These are phyloP conservation scores for Augochlora pura DNA, from an alignment of 1,140 invertebrate genomes.

Conservation along the genomic window DNA sequence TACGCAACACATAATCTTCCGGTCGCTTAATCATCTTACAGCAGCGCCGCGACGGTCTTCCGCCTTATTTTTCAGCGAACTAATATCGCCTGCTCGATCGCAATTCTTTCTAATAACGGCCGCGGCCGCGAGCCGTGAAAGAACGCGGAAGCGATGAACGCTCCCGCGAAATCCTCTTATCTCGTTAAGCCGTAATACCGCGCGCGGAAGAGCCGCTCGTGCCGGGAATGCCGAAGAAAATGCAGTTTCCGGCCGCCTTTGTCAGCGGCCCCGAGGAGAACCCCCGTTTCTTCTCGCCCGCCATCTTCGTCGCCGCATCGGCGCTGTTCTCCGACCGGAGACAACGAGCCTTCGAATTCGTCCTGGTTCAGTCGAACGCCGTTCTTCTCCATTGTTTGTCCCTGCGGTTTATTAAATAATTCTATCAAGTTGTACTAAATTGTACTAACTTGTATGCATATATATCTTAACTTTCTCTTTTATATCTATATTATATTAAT, in stretches of 20 bases:
- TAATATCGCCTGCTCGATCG: conserved; percentile 3
- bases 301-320: neutral
- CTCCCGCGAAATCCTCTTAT: conserved; percentile 50
- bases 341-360: neutral
- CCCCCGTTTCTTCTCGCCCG: neutral
- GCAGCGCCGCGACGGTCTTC: conserved; percentile 6
- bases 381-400: neutral
- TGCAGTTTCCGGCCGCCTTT: conserved; percentile 16
- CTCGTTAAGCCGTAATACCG: conserved; percentile 46
- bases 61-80: conserved; percentile 1
- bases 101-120: conserved; percentile 17
- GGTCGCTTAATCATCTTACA: neutral
- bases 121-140: no score
- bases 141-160: conserved; percentile 39
- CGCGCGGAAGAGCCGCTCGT: conserved; percentile 1
- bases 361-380: neutral
- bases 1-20: conserved; percentile 7
- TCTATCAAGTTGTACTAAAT: no score
- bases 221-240: conserved; percentile 25
- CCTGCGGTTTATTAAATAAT: no score
- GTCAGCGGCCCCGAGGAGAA: neutral
- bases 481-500: no score
- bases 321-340: neutral
- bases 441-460: no score
- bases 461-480: no score